A percentile compares a stretch with the other conserved stretches of the same genome.
Evolutionary conservation across 2,113 vertebrate genomes (phyloP).

Genomic region (Macroglossus sobrinus): DNA sequence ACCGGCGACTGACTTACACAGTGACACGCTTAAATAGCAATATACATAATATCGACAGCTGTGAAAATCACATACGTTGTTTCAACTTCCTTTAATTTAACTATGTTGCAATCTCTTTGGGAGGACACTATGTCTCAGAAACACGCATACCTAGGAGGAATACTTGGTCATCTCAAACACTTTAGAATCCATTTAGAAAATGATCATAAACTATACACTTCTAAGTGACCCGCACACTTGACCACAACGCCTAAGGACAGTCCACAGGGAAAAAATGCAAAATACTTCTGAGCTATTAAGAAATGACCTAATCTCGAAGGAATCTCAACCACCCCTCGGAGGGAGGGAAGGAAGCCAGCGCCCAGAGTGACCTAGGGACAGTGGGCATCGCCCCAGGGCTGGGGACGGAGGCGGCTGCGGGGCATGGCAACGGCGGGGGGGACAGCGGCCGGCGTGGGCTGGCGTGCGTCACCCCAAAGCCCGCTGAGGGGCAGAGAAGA

Average conservation of each 20-base stretch:
- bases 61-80: not conserved
- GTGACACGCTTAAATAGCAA: not conserved
- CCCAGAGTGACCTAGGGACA: not conserved
- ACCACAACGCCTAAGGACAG: not conserved
- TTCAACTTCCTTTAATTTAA: not conserved
- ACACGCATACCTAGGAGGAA: not conserved
- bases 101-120: not conserved
- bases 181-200: not conserved
- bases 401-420: not conserved
- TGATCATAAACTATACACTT: not conserved
- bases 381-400: too few relatives aligned
- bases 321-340: not conserved
- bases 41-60: not conserved
- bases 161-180: not conserved
- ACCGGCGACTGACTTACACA: not conserved
- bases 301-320: not conserved
- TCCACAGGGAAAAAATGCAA: not conserved
- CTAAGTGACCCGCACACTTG: constrained; percentile 12
- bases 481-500: not conserved
- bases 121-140: not conserved
- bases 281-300: not conserved
- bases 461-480: not conserved
- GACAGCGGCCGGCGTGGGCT: rapidly evolving
- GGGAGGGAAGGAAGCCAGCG: not conserved
- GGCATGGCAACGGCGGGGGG: too few relatives aligned